Conservation (phyloP, 1,140 invertebrate species). For the Cydia splendana region DNA sequence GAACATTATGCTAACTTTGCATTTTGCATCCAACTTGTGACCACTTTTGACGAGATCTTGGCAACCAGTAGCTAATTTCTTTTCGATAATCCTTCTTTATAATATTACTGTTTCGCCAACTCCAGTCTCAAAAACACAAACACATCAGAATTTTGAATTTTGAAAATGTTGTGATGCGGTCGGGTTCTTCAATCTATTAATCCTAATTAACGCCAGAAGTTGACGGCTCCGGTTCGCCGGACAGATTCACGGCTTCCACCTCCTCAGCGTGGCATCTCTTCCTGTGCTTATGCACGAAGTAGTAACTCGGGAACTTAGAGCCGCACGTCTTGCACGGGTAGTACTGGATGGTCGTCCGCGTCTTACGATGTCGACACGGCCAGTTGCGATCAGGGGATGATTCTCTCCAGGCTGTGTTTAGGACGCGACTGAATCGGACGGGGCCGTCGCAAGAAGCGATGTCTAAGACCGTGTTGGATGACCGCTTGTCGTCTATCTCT, state of each 20-base stretch:
- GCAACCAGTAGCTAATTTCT: no score
- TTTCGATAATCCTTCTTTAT: no score
- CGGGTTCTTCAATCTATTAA: neutral
- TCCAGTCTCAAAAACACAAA: no score
- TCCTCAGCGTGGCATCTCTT: slow-evolving; percentile 90
- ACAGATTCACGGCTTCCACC: slow-evolving; percentile 48
- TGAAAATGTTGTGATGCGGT: neutral
- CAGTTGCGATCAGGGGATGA: slow-evolving; percentile 76
- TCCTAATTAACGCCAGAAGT: slow-evolving; percentile 48
- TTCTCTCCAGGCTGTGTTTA: slow-evolving; percentile 65
- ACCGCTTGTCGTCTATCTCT: slow-evolving; percentile 47
- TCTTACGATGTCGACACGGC: slow-evolving; percentile 74
- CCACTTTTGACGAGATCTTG: no score
- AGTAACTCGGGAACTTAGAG: slow-evolving; percentile 94
- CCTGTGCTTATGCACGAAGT: slow-evolving; percentile 95
- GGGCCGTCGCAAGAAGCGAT: slow-evolving; percentile 93
- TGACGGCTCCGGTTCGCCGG: slow-evolving; percentile 55
- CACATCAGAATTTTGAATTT: no score
- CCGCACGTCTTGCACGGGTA: slow-evolving; percentile 96
- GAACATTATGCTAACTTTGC: no score
- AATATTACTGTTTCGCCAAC: no score
- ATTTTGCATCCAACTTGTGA: no score
- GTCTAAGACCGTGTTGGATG: slow-evolving; percentile 82
- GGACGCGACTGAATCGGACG: slow-evolving; percentile 84
- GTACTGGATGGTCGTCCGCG: slow-evolving; percentile 92